Evolutionary conservation across 2,888 invertebrate species (phyloP).

Genomic region (Drosophila siamana): DNA sequence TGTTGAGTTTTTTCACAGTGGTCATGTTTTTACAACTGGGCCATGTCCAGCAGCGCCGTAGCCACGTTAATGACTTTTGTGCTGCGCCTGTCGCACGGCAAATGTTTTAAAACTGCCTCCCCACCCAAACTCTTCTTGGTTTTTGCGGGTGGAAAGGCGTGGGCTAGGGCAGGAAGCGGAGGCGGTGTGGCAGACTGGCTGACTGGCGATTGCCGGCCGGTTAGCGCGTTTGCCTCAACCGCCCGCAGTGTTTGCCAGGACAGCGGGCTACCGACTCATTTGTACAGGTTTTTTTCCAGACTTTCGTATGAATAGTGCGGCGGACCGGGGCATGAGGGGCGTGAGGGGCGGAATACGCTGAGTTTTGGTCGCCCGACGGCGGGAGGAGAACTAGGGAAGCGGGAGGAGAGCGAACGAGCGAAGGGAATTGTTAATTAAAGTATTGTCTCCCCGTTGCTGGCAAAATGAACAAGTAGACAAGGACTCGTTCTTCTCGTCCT

Average conservation of each 20-base stretch:
- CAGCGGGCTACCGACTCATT: slow-evolving; percentile 77
- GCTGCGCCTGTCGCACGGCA: slow-evolving; percentile 77
- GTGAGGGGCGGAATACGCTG: slow-evolving; percentile 21
- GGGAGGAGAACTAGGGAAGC: too few relatives aligned
- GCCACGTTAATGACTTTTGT: slow-evolving; percentile 81
- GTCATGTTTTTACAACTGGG: slow-evolving; percentile 80
- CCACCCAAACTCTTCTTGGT: slow-evolving; percentile 30
- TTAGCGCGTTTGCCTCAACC: slow-evolving; percentile 70
- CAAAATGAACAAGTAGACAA: slow-evolving; percentile 82
- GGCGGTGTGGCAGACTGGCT: slow-evolving; percentile 12
- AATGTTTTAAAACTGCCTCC: slow-evolving; percentile 76
- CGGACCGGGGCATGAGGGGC: slow-evolving; percentile 27
- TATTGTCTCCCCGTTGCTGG: slow-evolving; percentile 81
- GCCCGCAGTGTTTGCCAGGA: slow-evolving; percentile 78
- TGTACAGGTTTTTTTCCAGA: slow-evolving; percentile 72
- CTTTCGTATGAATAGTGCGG: slow-evolving; percentile 44
- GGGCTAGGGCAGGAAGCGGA: slow-evolving; percentile 55
- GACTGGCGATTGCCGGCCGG: slow-evolving; percentile 65
- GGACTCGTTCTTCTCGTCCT: slow-evolving; percentile 68
- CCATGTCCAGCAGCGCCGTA: slow-evolving; percentile 74
- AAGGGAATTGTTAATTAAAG: slow-evolving; percentile 82
- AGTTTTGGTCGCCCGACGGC: background rate
- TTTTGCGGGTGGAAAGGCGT: slow-evolving; percentile 63
- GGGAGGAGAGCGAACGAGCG: slow-evolving; percentile 28
- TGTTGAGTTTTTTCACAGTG: slow-evolving; percentile 76